These are phyloP conservation scores for Danaus plexippus DNA, from an alignment of 1,140 invertebrate species.

Conservation along the genomic window DNA sequence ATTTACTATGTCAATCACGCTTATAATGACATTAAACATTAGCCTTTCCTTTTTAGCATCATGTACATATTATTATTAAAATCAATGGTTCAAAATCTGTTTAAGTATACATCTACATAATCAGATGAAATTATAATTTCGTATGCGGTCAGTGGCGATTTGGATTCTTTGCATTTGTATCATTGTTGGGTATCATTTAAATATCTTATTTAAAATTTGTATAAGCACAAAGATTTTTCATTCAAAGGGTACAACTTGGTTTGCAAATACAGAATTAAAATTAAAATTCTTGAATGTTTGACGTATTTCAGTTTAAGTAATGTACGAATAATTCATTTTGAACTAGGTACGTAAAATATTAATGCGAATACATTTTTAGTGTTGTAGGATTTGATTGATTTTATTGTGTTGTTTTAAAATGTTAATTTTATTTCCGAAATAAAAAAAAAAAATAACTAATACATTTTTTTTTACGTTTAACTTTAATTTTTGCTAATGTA, in stretches of 20 bases:
- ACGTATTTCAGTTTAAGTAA: slow-evolving; percentile 33
- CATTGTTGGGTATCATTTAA: slow-evolving; percentile 24
- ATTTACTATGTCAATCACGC: no score
- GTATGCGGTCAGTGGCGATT: slow-evolving; percentile 9
- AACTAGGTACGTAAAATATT: neutral
- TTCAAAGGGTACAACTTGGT: slow-evolving; percentile 30
- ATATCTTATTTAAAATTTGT: slow-evolving; percentile 36
- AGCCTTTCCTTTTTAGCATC: no score
- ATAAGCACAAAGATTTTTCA: slow-evolving; percentile 27
- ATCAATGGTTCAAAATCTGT: no score
- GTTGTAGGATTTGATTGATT: no score
- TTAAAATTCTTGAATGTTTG: slow-evolving; percentile 32
- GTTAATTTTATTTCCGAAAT: no score
- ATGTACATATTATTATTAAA: neutral
- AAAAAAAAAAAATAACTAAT: no score
- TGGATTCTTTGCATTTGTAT: slow-evolving; percentile 12
- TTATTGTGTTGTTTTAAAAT: no score
- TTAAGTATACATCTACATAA: slow-evolving; percentile 8
- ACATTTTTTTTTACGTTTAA: no score
- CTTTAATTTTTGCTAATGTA: no score
- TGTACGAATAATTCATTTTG: slow-evolving; percentile 14
- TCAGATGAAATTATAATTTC: slow-evolving; percentile 15
- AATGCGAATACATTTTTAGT: no score
- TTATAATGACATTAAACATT: no score
- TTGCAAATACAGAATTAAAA: slow-evolving; percentile 41